phyloP scores from a whole-genome alignment of 2,888 invertebrate genomes.

The Rutpela maculata region DNA sequence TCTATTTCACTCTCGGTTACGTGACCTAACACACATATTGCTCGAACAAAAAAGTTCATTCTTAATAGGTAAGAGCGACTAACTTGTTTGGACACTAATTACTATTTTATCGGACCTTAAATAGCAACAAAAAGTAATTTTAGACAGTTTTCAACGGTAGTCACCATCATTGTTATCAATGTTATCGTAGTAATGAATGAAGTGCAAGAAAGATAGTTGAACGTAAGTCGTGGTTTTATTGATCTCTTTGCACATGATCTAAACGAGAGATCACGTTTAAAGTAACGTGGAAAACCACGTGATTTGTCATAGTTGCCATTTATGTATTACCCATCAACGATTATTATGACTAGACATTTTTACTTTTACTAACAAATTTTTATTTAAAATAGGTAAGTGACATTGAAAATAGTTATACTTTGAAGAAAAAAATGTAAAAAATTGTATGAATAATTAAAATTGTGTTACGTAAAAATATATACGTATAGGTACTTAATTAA shows the following conservation, averaged over 20 bases:
- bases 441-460: conserved; percentile 13
- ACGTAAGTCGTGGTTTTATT: conserved; percentile 60
- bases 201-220: conserved; percentile 35
- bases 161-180: not conserved
- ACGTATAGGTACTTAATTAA: not conserved
- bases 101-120: not conserved
- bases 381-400: conserved; percentile 36
- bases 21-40: conserved; percentile 55
- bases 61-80: not conserved
- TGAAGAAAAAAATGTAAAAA: conserved; percentile 46
- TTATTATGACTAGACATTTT: conserved; percentile 57
- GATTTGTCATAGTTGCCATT: conserved; percentile 60
- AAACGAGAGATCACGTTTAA: conserved; percentile 69
- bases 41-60: not conserved
- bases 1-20: conserved; percentile 52
- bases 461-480: conserved; percentile 20
- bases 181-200: not conserved
- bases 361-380: conserved; percentile 42
- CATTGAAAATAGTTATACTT: conserved; percentile 50
- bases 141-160: not conserved
- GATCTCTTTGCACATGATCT: conserved; percentile 64
- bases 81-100: conserved; percentile 13
- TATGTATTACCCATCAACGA: conserved; percentile 56
- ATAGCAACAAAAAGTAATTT: not conserved
- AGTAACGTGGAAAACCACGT: conserved; percentile 73